Conservation (phyloP, 2,113 vertebrate genomes). For the Emydocephalus ijimae region DNA sequence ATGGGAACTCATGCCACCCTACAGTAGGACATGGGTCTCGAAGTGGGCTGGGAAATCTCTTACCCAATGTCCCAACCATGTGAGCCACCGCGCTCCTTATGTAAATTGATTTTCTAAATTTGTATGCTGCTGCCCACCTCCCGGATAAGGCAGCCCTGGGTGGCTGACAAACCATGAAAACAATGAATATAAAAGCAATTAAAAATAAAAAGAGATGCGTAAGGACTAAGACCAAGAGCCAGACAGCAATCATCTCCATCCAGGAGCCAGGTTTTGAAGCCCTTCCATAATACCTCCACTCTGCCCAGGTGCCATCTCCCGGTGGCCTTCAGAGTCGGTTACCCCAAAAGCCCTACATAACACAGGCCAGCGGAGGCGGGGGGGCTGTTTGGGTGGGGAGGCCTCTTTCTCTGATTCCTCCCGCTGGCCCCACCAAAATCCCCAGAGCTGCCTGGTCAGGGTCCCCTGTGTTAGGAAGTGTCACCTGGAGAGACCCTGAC, state of each 20-base stretch:
- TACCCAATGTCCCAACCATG: too few relatives aligned
- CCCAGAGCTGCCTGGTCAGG: neutral
- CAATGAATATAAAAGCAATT: neutral
- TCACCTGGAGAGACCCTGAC: neutral
- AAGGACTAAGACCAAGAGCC: neutral
- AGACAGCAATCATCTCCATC: neutral
- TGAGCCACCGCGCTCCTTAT: neutral
- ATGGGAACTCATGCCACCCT: neutral
- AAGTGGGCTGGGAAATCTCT: neutral
- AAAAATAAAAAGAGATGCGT: neutral
- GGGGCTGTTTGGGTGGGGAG: too few relatives aligned
- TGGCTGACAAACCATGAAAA: neutral
- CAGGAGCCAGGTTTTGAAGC: too few relatives aligned
- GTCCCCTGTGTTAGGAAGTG: neutral
- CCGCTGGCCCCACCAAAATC: neutral
- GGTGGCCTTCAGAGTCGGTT: neutral
- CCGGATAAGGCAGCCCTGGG: neutral
- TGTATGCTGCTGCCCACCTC: neutral
- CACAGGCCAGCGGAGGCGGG: neutral
- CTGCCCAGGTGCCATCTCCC: neutral
- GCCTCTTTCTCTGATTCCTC: neutral
- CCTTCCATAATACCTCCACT: neutral
- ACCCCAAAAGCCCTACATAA: neutral
- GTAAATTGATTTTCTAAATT: neutral
- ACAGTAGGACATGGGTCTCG: neutral